Percentiles rank a stretch among this genome's conserved stretches.
Conservation (phyloP, 1,140 invertebrate species). For the Ptiloglossa arizonensis region DNA sequence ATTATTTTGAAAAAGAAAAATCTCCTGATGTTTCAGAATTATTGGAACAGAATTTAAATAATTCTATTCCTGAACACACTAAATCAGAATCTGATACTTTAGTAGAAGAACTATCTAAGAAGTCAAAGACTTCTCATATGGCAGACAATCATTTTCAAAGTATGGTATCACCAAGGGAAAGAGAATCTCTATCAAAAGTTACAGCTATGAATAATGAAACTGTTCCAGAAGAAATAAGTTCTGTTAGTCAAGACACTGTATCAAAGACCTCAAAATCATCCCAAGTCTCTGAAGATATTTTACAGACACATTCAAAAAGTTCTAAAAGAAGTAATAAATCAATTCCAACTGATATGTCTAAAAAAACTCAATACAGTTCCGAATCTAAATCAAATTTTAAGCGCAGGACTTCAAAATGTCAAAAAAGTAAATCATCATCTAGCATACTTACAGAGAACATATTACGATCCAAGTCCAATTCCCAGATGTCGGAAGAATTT, state of each 20-base stretch:
- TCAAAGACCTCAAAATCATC: slow-evolving; percentile 62
- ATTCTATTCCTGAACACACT: slow-evolving; percentile 57
- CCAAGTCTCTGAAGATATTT: slow-evolving; percentile 60
- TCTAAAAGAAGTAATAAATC: slow-evolving; percentile 67
- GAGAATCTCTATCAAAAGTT: slow-evolving; percentile 33
- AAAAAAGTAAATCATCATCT: slow-evolving; percentile 70
- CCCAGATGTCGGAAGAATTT: slow-evolving; percentile 65
- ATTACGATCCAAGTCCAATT: slow-evolving; percentile 62
- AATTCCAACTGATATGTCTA: slow-evolving; percentile 59
- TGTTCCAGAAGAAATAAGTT: slow-evolving; percentile 50
- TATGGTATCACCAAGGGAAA: slow-evolving; percentile 25
- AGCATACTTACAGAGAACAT: slow-evolving; percentile 67
- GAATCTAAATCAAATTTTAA: slow-evolving; percentile 71
- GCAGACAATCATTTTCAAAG: slow-evolving; percentile 42
- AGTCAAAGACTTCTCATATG: slow-evolving; percentile 54
- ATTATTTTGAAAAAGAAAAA: slow-evolving; percentile 50
- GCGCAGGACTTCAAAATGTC: slow-evolving; percentile 72
- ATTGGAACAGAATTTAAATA: slow-evolving; percentile 47
- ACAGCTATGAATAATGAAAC: slow-evolving; percentile 34
- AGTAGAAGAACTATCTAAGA: slow-evolving; percentile 75
- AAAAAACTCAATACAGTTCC: slow-evolving; percentile 66
- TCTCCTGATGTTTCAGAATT: slow-evolving; percentile 29
- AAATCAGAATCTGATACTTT: slow-evolving; percentile 76
- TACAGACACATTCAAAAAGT: slow-evolving; percentile 47
- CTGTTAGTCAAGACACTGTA: slow-evolving; percentile 45